Evolutionary conservation across 2,797 vertebrate species (phyloP), one percentile per base, ranked within the genome.

Genomic region (Telmatherina bonti): DNA sequence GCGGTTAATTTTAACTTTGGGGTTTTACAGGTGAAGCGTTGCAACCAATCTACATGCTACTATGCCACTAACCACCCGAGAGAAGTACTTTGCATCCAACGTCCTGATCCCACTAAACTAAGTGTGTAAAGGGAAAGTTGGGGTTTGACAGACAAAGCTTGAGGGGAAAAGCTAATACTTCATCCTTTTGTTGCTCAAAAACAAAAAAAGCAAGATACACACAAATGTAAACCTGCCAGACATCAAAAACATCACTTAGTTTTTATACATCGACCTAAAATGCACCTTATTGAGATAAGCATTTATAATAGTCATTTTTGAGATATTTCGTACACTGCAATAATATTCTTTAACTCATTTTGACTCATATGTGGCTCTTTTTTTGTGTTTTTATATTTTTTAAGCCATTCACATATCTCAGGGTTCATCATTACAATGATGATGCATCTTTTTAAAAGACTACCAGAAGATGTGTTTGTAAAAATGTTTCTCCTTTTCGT

Each of bases 281-380:
- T 91, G 94, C 88, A 92, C 84, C 88, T 91, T 91, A 93, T 89
- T 90, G 91, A 93, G 92, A 94, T 93, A 92, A 94, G 92, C 91
- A 91, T 93, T 89, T 92, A 91, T 92, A 90, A 93, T 93, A 91
- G 91, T 91, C 84, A 84, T 91, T 91, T 93, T 85, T 89, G 89
- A 92, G 92, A 93, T 93, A 93, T 93, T 94, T 95, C 92, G 91
- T 94, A 95, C 94, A 95, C 94, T 93, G 93, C 94, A 95, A 94
- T 91, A 94, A 94, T 91, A 94, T 92, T 93, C 89, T 90, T 91
- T 65, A 92, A 92, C 78, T 89, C 80, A 74, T 84, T 83, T 82
- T 83, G 79, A 75, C 82, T 84, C 85, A 85, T 87, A 87, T 83
- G 84, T 87, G 85, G 79, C 85, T 81, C 81, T 79, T 85, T 54